Percentiles rank a stretch among this genome's conserved stretches.
These are phyloP conservation scores for Ditula angustiorana DNA, from an alignment of 2,888 invertebrate genomes.

Conservation along the genomic window DNA sequence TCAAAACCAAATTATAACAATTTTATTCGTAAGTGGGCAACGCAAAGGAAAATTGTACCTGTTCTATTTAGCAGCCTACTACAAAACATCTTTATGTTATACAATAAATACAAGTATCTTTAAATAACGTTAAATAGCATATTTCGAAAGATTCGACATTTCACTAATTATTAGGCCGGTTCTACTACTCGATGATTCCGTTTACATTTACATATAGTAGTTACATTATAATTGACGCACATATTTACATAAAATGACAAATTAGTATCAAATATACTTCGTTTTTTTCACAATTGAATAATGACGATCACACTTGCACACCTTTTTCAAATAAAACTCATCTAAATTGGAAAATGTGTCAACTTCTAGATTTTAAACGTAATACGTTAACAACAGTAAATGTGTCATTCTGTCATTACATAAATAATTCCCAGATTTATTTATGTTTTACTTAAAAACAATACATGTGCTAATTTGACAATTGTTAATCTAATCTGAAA, in stretches of 20 bases:
- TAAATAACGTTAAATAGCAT: conserved; percentile 40
- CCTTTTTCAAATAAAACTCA: too few relatives aligned
- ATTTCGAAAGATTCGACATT: conserved; percentile 55
- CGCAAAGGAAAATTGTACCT: not conserved
- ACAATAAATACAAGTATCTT: conserved; percentile 30
- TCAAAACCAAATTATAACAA: not conserved
- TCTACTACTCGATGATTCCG: conserved; percentile 80
- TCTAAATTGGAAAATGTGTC: too few relatives aligned
- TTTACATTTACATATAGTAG: conserved; percentile 36
- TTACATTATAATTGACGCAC: conserved; percentile 29
- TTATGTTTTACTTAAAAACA: too few relatives aligned
- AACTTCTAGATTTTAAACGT: too few relatives aligned
- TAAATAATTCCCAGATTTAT: too few relatives aligned
- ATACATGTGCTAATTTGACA: too few relatives aligned
- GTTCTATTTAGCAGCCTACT: conserved; percentile 5
- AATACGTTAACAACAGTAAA: too few relatives aligned
- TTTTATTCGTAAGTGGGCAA: not conserved
- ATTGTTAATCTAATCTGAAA: too few relatives aligned
- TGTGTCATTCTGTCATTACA: too few relatives aligned
- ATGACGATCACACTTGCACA: too few relatives aligned
- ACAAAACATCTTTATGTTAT: not conserved
- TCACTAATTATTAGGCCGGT: conserved; percentile 82
- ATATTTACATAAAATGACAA: conserved; percentile 20
- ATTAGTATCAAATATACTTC: not conserved
- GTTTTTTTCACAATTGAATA: not conserved